Evolutionary conservation across 2,797 vertebrate species (phyloP).

Genomic region (Hoplostethus atlanticus): DNA sequence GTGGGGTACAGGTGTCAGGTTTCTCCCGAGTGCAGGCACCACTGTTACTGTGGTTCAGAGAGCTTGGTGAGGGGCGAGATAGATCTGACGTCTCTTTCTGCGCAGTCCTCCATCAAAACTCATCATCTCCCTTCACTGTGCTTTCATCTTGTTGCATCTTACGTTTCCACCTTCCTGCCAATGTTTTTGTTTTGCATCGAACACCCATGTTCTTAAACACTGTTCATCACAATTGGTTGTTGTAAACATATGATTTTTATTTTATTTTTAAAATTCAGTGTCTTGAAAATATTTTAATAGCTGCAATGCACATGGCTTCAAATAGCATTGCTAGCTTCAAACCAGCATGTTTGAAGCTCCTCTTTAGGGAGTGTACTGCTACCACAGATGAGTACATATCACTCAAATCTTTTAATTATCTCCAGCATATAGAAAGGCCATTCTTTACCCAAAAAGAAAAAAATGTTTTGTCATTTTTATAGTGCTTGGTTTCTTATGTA

Average conservation of each 20-base stretch:
- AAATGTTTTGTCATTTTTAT: conserved; percentile 76
- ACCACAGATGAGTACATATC: conserved; percentile 79
- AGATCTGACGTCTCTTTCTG: conserved; percentile 37
- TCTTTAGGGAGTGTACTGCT: conserved; percentile 60
- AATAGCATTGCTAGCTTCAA: conserved; percentile 60
- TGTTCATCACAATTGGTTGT: conserved; percentile 58
- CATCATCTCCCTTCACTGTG: conserved; percentile 38
- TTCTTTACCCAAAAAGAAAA: conserved; percentile 76
- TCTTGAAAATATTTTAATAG: conserved; percentile 50
- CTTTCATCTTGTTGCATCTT: conserved; percentile 40
- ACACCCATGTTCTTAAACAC: conserved; percentile 68
- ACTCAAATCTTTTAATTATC: conserved; percentile 66
- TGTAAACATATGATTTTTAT: conserved; percentile 52
- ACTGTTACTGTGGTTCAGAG: conserved; percentile 14
- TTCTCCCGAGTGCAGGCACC: not conserved
- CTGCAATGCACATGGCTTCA: conserved; percentile 56
- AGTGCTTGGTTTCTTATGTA: conserved; percentile 82
- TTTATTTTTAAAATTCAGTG: conserved; percentile 25
- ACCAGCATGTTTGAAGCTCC: conserved; percentile 78
- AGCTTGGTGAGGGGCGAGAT: conserved; percentile 31
- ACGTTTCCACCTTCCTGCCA: conserved; percentile 54
- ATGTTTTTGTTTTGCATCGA: conserved; percentile 69
- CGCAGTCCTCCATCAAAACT: conserved; percentile 54
- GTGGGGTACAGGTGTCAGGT: conserved; percentile 50
- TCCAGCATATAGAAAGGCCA: conserved; percentile 70